These are phyloP conservation scores for Ammospiza caudacuta DNA, from an alignment of 2,113 vertebrate species.

Conservation along the genomic window DNA sequence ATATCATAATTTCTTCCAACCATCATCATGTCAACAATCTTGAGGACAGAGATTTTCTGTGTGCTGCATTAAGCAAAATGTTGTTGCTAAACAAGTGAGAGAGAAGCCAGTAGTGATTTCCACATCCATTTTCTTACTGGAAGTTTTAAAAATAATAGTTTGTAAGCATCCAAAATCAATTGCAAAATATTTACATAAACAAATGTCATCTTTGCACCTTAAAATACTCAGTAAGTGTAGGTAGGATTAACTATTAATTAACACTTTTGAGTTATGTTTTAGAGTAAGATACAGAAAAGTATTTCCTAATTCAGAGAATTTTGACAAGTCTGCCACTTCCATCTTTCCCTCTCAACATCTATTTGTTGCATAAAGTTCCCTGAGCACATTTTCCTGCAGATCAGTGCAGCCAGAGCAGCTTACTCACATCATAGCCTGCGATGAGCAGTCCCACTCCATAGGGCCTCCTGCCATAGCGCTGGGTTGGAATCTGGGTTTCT, in stretches of 20 bases:
- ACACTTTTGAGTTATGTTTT: not conserved
- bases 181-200: not conserved
- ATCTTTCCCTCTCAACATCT: not conserved
- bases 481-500: conserved; percentile 99
- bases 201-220: not conserved
- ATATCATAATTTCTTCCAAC: not conserved
- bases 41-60: not conserved
- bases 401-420: not conserved
- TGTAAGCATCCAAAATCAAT: not conserved
- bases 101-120: not conserved
- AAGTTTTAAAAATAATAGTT: not conserved
- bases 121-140: not conserved
- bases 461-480: conserved; percentile 93
- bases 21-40: not conserved
- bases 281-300: not conserved
- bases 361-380: not conserved
- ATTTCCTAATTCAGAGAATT: not conserved
- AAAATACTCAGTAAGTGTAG: not conserved
- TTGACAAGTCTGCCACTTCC: not conserved
- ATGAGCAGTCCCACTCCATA: conserved; percentile 97
- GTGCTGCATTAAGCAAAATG: not conserved
- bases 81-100: not conserved
- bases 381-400: not conserved
- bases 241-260: not conserved
- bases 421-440: conserved; percentile 94